A percentile compares a stretch with the other conserved stretches of the same genome.
phyloP scores from a whole-genome alignment of 2,113 vertebrate species.

The Rhynchomys soricoides region DNA sequence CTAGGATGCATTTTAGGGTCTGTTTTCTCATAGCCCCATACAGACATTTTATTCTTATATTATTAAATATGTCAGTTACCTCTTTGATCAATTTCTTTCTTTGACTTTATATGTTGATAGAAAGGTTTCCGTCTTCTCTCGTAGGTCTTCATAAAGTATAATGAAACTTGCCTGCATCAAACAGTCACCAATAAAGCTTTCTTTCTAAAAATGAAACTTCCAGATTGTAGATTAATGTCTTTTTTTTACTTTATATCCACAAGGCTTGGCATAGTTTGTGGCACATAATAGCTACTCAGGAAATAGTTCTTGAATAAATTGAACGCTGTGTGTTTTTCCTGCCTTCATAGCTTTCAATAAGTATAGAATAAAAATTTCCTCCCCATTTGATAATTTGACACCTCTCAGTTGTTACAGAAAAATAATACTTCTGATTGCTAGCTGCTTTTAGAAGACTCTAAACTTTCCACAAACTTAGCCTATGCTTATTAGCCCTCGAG shows the following conservation, averaged over 20 bases:
- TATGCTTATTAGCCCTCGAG: conserved; percentile 15
- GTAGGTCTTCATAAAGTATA: not conserved
- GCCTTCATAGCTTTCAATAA: conserved; percentile 48
- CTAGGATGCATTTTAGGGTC: not conserved
- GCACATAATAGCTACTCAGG: not conserved
- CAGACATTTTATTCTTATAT: conserved; percentile 22
- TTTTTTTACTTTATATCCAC: conserved; percentile 53
- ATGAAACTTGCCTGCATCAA: not conserved
- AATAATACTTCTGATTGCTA: not conserved
- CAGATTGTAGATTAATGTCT: not conserved
- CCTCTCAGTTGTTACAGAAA: not conserved
- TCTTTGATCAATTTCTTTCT: conserved; percentile 32
- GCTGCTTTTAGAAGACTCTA: conserved; percentile 30
- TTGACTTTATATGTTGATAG: conserved; percentile 23
- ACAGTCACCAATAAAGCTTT: not conserved
- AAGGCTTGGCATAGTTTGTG: not conserved
- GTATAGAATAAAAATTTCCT: not conserved
- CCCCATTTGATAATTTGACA: conserved; percentile 31
- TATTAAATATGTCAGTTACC: conserved; percentile 40
- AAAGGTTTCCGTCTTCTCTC: conserved; percentile 8
- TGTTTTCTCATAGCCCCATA: conserved; percentile 20
- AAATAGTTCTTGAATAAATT: conserved; percentile 46
- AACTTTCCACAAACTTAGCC: not conserved
- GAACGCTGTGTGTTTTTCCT: conserved; percentile 40
- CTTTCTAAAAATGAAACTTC: conserved; percentile 46